These are phyloP conservation scores for Pteria penguin DNA, from an alignment of 2,888 invertebrate species.

Conservation along the genomic window DNA sequence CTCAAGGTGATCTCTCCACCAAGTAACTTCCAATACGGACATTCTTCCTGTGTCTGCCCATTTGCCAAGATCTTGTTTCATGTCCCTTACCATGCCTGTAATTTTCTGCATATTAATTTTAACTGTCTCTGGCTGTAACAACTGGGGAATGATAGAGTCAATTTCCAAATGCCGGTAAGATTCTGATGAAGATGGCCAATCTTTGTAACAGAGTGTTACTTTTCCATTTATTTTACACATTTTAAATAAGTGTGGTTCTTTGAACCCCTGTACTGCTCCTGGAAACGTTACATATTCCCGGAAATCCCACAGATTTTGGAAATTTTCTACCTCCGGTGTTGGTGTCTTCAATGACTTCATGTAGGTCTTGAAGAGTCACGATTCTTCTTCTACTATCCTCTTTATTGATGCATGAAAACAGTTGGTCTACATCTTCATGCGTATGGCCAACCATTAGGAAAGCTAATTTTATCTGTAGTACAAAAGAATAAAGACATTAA, in stretches of 20 bases:
- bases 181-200: neutral
- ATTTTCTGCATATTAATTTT: neutral
- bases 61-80: neutral
- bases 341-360: neutral
- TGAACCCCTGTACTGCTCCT: neutral
- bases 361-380: neutral
- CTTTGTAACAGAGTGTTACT: neutral
- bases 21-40: neutral
- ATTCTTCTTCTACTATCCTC: neutral
- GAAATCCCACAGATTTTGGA: neutral
- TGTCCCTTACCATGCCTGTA: neutral
- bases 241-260: neutral
- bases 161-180: neutral
- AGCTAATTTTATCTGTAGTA: neutral
- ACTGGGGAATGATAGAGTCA: neutral
- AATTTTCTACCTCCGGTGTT: neutral
- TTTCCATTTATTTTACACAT: neutral
- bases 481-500: no score
- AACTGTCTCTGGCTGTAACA: neutral
- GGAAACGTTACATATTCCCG: neutral
- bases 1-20: neutral
- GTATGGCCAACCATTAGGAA: slow-evolving; percentile 5
- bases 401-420: neutral
- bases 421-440: neutral
- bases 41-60: slow-evolving; percentile 1